These are phyloP conservation scores for Ctenicera cuprea DNA, from an alignment of 2,888 invertebrate genomes.

Conservation along the genomic window DNA sequence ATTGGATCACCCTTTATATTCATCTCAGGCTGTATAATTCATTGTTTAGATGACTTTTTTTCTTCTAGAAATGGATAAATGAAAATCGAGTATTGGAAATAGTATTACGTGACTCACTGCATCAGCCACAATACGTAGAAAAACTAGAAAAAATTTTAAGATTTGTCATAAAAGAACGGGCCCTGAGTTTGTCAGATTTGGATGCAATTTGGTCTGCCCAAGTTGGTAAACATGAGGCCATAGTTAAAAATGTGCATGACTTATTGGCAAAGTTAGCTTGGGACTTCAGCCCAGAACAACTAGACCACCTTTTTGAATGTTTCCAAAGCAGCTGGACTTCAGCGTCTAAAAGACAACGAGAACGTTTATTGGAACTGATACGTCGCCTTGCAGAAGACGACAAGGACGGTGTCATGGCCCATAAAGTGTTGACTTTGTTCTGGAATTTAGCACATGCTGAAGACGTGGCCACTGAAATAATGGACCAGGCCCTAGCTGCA, in stretches of 20 bases:
- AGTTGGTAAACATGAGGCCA: conserved; percentile 98
- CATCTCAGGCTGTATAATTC: too few species aligned
- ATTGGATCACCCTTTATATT: background rate
- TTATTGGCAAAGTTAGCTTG: conserved; percentile 96
- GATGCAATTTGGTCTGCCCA: conserved; percentile 98
- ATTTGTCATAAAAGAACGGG: conserved; percentile 96
- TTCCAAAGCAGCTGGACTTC: conserved; percentile 96
- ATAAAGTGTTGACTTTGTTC: conserved; percentile 95
- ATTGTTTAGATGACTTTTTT: background rate
- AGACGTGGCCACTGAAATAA: conserved; percentile 96
- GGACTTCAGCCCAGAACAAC: conserved; percentile 98
- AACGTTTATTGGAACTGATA: conserved; percentile 95
- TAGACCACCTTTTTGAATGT: conserved; percentile 97
- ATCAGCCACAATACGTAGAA: conserved; percentile 98
- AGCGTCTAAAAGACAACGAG: conserved; percentile 96
- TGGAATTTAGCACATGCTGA: conserved; percentile 98
- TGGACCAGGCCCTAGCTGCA: conserved; percentile 96
- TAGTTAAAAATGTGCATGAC: conserved; percentile 98
- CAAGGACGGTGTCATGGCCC: conserved; percentile 99
- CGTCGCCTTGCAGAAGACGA: conserved; percentile 97
- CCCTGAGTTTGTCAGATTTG: conserved; percentile 91
- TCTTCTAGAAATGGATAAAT: conserved; percentile 91
- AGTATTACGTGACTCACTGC: conserved; percentile 94
- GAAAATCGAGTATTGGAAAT: conserved; percentile 97
- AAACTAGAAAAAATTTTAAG: conserved; percentile 97